These are phyloP conservation scores for Plusia festucae DNA, from an alignment of 2,888 invertebrate genomes.

Conservation along the genomic window DNA sequence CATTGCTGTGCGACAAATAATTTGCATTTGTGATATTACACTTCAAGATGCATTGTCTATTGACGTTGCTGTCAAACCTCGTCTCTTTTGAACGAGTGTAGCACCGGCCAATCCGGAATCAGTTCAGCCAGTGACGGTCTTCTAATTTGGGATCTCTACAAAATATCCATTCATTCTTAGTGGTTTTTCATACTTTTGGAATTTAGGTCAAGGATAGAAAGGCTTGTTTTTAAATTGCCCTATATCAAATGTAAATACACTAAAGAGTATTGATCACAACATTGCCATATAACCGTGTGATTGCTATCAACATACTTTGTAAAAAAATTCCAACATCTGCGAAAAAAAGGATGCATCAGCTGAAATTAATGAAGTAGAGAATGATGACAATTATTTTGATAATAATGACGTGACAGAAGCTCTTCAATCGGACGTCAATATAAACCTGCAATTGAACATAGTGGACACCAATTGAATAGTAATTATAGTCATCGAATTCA, in stretches of 20 bases:
- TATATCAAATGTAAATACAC: constrained; percentile 30
- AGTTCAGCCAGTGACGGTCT: constrained; percentile 97
- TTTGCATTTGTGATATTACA: constrained; percentile 79
- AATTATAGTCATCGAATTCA: constrained; percentile 83
- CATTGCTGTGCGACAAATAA: constrained; percentile 77
- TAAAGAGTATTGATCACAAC: constrained; percentile 55
- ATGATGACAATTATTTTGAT: constrained; percentile 71
- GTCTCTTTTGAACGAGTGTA: constrained; percentile 94
- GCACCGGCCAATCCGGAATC: constrained; percentile 98
- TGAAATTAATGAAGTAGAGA: constrained; percentile 83
- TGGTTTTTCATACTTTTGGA: constrained; percentile 22
- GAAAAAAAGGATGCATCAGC: constrained; percentile 85
- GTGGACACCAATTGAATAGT: constrained; percentile 76
- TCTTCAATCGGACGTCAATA: constrained; percentile 84
- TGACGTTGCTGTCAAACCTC: constrained; percentile 92
- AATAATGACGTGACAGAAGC: constrained; percentile 86
- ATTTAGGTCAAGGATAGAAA: constrained; percentile 10
- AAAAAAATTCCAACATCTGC: constrained; percentile 85
- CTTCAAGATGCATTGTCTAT: constrained; percentile 84
- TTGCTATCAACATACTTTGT: constrained; percentile 55
- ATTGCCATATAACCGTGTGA: constrained; percentile 28
- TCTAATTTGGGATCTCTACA: constrained; percentile 90
- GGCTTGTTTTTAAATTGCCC: constrained; percentile 9
- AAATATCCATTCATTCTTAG: constrained; percentile 84
- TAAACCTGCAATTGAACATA: constrained; percentile 83